These are phyloP conservation scores for Scopus umbretta DNA, from an alignment of 2,113 vertebrate species.

Conservation along the genomic window DNA sequence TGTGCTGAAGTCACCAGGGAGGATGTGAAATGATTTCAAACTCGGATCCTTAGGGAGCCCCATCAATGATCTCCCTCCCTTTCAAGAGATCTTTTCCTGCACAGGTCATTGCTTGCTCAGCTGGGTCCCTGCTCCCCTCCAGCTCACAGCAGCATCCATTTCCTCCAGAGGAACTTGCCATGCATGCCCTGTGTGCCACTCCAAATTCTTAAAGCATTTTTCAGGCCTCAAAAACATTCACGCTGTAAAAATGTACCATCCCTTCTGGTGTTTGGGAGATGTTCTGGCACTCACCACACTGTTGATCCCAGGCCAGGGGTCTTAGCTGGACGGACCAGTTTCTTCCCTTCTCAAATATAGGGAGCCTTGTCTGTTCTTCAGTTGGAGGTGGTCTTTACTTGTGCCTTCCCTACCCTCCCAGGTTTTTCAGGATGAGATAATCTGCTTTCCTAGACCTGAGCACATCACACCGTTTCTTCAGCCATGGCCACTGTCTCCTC, in stretches of 20 bases:
- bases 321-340: background rate
- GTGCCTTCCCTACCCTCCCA: background rate
- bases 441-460: background rate
- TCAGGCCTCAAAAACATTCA: background rate
- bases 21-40: background rate
- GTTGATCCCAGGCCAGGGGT: background rate
- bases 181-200: background rate
- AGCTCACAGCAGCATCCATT: background rate
- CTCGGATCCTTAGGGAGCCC: background rate
- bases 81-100: background rate
- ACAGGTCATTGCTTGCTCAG: background rate
- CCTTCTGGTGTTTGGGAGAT: background rate
- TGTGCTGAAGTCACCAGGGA: background rate
- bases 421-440: background rate
- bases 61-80: background rate
- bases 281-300: rapidly evolving
- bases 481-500: background rate
- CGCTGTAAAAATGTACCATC: background rate
- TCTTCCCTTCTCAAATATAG: background rate
- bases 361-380: background rate
- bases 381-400: background rate
- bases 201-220: background rate
- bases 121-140: background rate
- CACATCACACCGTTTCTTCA: background rate
- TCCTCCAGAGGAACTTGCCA: background rate